A percentile compares a stretch with the other conserved stretches of the same genome.
These are phyloP conservation scores for Sebastes miniatus DNA, from an alignment of 2,797 vertebrate genomes.

Conservation along the genomic window DNA sequence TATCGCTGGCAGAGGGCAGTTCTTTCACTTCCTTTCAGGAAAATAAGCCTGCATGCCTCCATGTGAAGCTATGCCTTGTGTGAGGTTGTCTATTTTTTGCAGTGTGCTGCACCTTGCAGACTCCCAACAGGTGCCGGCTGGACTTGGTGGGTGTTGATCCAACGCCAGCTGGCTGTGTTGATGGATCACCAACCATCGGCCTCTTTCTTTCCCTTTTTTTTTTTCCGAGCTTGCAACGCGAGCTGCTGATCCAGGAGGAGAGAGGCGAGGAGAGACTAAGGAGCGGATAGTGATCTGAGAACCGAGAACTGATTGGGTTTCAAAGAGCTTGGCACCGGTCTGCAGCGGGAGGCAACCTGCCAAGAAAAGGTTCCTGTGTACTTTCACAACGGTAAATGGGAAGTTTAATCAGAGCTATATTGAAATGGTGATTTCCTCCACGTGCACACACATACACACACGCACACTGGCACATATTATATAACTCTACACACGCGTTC, in stretches of 20 bases:
- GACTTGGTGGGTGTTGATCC: slow-evolving; percentile 68
- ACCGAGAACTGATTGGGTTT: slow-evolving; percentile 83
- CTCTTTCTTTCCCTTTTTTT: slow-evolving; percentile 36
- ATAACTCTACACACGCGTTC: slow-evolving; percentile 25
- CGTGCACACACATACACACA: slow-evolving; percentile 4
- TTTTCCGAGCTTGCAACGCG: slow-evolving; percentile 27
- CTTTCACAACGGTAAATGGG: slow-evolving; percentile 73
- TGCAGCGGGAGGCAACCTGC: slow-evolving; percentile 75
- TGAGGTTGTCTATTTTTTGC: slow-evolving; percentile 49
- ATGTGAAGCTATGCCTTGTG: slow-evolving; percentile 3
- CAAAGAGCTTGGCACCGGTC: slow-evolving; percentile 81
- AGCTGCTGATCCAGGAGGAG: slow-evolving; percentile 64
- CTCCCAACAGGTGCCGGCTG: slow-evolving; percentile 76
- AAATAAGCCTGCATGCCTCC: background rate
- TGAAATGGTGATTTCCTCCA: slow-evolving; percentile 77
- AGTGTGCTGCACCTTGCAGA: slow-evolving; percentile 69
- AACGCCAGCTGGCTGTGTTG: slow-evolving; percentile 67
- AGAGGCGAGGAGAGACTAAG: slow-evolving; percentile 64
- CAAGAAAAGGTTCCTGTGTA: slow-evolving; percentile 79
- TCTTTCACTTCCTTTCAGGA: slow-evolving; percentile 7
- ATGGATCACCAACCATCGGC: slow-evolving; percentile 62
- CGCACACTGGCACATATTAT: slow-evolving; percentile 25
- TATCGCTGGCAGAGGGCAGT: slow-evolving; percentile 4
- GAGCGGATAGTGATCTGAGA: slow-evolving; percentile 79
- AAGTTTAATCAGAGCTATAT: slow-evolving; percentile 81